Evolutionary conservation across 2,113 vertebrate genomes (phyloP), one percentile per base, ranked within the genome.

Genomic region (Panthera uncia): DNA sequence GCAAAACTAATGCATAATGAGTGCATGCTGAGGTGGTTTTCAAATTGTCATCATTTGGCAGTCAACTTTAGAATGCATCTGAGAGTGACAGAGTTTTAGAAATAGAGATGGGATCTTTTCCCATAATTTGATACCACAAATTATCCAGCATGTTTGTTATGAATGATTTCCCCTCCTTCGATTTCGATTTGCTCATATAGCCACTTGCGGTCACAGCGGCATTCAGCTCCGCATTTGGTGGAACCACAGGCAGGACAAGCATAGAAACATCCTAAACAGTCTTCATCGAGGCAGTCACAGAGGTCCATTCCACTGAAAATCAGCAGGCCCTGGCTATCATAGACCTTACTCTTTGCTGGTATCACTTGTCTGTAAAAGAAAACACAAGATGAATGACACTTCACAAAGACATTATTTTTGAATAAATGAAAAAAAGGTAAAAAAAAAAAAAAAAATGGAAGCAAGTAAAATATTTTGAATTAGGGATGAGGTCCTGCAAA

Each of bases 171-270:
- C 1, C 99, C 99, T 0, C 99, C 99, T 98, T 99, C 99, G 6
- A 99, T 99, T 97, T 99, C 99, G 86, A 99, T 99, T 97, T 99
- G 99, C 96, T 99, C 99, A 63, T 99, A 99, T 0, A 99, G 98
- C 99, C 99, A 99, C 98, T 99, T 99, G 97, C 99, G 99, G 98
- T 99, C 99, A 8, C 99, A 99, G 97, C 99, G 99, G 76, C 99
- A 99, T 38, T 99, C 99, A 0, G 99, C 99, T 15, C 99, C 99
- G 0, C 99, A 99, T 89, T 99, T 99, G 98, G 99, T 99, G 0
- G 99, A 99, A 36, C 98, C 96, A 2, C 99, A 99, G 45, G 99
- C 99, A 0, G 99, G 99, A 89, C 99, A 99, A 0, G 99, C 99
- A 36, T 99, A 99, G 98, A 99, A 99, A 92, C 99, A 99, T 18